A percentile compares a stretch with the other conserved stretches of the same genome.
phyloP scores from a whole-genome alignment of 2,888 invertebrate species.

The Sminthurides aquaticus region DNA sequence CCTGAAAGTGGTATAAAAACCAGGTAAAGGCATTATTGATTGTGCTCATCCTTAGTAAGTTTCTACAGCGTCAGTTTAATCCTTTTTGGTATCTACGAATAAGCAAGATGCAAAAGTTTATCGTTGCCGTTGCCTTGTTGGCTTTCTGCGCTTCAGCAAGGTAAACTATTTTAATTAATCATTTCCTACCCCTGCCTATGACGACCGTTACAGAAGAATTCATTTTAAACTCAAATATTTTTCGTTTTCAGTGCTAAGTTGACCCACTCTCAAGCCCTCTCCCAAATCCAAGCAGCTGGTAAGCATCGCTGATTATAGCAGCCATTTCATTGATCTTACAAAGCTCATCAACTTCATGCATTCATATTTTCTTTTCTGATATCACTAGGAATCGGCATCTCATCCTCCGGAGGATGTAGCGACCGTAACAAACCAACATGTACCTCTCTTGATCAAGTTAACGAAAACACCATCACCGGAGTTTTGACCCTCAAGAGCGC shows the following conservation, averaged over 20 bases:
- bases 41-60: too few species aligned
- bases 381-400: constrained; percentile 27
- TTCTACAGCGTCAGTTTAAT: too few species aligned
- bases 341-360: not conserved
- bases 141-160: not conserved
- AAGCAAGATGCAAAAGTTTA: not conserved
- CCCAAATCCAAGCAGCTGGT: constrained; percentile 23
- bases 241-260: constrained; percentile 16
- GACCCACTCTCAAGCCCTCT: constrained; percentile 24
- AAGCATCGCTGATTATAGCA: constrained; percentile 1
- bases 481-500: constrained; percentile 27
- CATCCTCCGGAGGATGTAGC: constrained; percentile 35
- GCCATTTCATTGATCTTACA: not conserved
- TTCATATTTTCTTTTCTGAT: not conserved
- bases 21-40: too few species aligned
- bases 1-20: constrained; percentile 1
- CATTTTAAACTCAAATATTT: not conserved
- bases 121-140: not conserved
- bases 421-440: constrained; percentile 34
- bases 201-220: not conserved
- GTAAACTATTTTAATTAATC: not conserved
- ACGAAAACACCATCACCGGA: constrained; percentile 27
- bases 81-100: too few species aligned
- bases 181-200: too few species aligned
- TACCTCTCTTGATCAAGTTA: constrained; percentile 33